Evolutionary conservation across 2,797 vertebrate genomes (phyloP).

Genomic region (Merluccius polli): DNA sequence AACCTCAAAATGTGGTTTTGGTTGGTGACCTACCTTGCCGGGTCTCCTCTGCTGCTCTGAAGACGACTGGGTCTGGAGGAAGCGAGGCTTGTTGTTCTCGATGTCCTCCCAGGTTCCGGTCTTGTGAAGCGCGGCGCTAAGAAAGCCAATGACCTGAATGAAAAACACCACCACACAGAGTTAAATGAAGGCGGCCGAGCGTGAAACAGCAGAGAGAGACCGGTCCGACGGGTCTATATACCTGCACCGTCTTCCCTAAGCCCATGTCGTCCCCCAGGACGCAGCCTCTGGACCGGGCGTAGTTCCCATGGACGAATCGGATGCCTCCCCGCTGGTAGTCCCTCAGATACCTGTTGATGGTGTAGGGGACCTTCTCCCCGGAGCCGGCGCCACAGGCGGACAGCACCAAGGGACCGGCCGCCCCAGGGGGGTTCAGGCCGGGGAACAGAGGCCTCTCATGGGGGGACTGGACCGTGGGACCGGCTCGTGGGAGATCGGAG

Average conservation of each 20-base stretch:
- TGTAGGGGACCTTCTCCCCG: conserved; percentile 80
- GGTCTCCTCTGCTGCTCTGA: conserved; percentile 42
- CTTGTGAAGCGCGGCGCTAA: conserved; percentile 89
- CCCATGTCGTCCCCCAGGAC: conserved; percentile 98
- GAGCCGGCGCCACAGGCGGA: conserved; percentile 48
- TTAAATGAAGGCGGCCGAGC: background rate
- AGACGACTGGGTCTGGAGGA: conserved; percentile 81
- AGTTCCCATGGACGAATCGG: conserved; percentile 83
- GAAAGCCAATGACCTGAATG: conserved; percentile 87
- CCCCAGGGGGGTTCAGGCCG: conserved; percentile 55
- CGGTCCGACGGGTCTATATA: conserved; percentile 45
- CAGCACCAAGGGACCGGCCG: conserved; percentile 72
- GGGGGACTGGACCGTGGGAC: conserved; percentile 11
- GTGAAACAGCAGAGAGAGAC: background rate
- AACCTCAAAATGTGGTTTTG: background rate
- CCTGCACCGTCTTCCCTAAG: conserved; percentile 96
- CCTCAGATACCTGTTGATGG: conserved; percentile 92
- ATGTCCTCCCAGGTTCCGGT: conserved; percentile 89
- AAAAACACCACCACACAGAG: background rate
- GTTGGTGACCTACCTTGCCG: conserved; percentile 76
- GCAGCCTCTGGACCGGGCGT: conserved; percentile 78
- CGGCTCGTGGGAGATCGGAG: conserved; percentile 62
- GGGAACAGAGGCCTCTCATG: conserved; percentile 88
- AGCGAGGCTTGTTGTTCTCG: conserved; percentile 90
- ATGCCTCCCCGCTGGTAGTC: conserved; percentile 92